Base-by-base conservation (phyloP, 2,888 invertebrate species). In the Archaeoteleia sp. region DNA sequence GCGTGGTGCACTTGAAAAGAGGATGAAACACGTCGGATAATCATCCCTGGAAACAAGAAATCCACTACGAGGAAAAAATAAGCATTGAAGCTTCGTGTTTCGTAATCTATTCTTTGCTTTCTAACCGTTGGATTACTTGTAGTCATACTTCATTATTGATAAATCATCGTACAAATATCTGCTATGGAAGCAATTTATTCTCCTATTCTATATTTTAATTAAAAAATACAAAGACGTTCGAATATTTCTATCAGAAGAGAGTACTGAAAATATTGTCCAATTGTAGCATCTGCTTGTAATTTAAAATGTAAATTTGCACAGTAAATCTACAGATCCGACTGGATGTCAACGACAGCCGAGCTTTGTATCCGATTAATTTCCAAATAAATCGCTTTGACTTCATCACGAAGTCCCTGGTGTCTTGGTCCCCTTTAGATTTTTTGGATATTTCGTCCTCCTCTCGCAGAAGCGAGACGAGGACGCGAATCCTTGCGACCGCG, bases 1-100 rank as follows among this genome's bases (percentile, higher is more conserved):
- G 66, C 37, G 61, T 57, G 55, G 67, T 45, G 67, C 70, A 67
- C 75, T 74, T 75, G 76, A 73, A 73, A 74, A 62, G 72, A 70
- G 70, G 70, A 71, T 73, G 68, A 63, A 57, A 66, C 67, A 57
- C 74, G 76, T 72, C 68, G 72, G 74, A 78, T 79, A 78, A 78
- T 78, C 77, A 81, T 78, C 75, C 71, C 72, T 55, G 58, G 54
- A 48, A 70, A 69, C 71, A 67, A 74, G 71, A 70, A 71, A 70
- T 69, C 63, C 48, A 53, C 29, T 30, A 57, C 54, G 53, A 57
- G 55, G 61, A 58, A 58, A 48, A 45, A 55, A 55, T 45, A 57
- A 48, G 13, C 17, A 20, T 5, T 20, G 20, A 20, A 20, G 62
- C 39, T 62, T 62, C 53, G 51, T 34, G 45, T 43, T 43, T 55